Evolutionary conservation across 2,888 invertebrate species (phyloP).

Genomic region (Patella pellucida): DNA sequence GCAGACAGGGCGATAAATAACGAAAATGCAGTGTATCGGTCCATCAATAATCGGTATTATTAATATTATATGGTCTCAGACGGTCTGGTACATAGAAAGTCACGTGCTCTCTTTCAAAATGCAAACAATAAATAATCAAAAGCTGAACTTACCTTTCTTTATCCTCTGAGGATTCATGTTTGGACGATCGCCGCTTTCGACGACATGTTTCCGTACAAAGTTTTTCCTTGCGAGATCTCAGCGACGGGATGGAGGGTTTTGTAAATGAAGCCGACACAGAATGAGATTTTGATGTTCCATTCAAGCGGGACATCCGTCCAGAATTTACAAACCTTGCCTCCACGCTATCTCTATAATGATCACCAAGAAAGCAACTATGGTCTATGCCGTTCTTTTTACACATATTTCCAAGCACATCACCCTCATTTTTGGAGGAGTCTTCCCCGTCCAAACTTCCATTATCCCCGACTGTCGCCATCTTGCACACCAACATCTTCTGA

Average conservation of each 20-base stretch:
- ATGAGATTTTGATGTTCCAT: slow-evolving; percentile 47
- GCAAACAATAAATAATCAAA: too few species aligned
- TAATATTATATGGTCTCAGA: too few species aligned
- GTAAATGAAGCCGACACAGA: slow-evolving; percentile 43
- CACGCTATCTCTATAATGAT: slow-evolving; percentile 48
- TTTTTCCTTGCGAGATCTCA: slow-evolving; percentile 59
- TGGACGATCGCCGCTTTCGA: slow-evolving; percentile 51
- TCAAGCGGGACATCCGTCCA: slow-evolving; percentile 47
- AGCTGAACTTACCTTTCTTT: slow-evolving; percentile 43
- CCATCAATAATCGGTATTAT: too few species aligned
- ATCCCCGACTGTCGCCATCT: slow-evolving; percentile 68
- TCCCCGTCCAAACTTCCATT: slow-evolving; percentile 57
- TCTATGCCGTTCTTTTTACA: slow-evolving; percentile 63
- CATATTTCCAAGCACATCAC: slow-evolving; percentile 48
- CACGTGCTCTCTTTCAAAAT: too few species aligned
- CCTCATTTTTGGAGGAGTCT: slow-evolving; percentile 50
- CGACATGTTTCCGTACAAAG: slow-evolving; percentile 45
- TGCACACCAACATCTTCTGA: slow-evolving; percentile 59
- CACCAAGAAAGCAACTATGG: slow-evolving; percentile 52
- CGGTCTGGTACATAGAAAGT: too few species aligned
- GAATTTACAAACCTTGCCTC: slow-evolving; percentile 46
- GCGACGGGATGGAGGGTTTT: slow-evolving; percentile 60
- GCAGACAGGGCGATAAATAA: too few species aligned
- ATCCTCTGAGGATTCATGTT: slow-evolving; percentile 48
- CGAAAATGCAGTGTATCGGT: too few species aligned